Percentiles rank a stretch among this genome's conserved stretches.
phyloP scores from a whole-genome alignment of 2,797 vertebrate species.

The Myotis findleyi region DNA sequence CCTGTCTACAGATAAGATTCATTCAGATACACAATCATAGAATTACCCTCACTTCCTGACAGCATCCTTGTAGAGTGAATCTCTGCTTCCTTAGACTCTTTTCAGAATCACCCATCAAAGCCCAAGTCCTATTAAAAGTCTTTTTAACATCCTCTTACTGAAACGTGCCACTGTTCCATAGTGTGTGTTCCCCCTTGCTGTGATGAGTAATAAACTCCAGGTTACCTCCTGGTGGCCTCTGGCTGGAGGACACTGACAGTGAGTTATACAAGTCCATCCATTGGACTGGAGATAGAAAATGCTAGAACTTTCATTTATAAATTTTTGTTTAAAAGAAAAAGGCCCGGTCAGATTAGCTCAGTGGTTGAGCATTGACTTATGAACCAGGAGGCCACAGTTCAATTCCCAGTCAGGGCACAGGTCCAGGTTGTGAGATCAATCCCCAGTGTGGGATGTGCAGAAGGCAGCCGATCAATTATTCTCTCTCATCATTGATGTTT shows the following conservation, averaged over 20 bases:
- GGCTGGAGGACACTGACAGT: neutral
- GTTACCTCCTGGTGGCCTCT: neutral
- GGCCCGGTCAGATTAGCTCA: no score
- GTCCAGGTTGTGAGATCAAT: no score
- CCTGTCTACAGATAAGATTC: neutral
- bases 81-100: neutral
- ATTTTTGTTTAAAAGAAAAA: constrained; percentile 2
- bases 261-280: neutral
- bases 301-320: neutral
- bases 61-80: neutral
- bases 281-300: neutral
- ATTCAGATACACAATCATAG: neutral
- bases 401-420: no score
- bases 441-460: no score
- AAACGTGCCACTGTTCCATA: neutral
- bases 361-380: no score
- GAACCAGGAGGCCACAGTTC: no score
- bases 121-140: neutral
- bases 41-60: neutral
- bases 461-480: no score
- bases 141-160: neutral
- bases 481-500: no score
- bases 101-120: neutral
- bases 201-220: neutral
- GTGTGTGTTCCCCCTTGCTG: neutral